phyloP scores from a whole-genome alignment of 2,888 invertebrate genomes.

The Drosophila melanosoma region DNA sequence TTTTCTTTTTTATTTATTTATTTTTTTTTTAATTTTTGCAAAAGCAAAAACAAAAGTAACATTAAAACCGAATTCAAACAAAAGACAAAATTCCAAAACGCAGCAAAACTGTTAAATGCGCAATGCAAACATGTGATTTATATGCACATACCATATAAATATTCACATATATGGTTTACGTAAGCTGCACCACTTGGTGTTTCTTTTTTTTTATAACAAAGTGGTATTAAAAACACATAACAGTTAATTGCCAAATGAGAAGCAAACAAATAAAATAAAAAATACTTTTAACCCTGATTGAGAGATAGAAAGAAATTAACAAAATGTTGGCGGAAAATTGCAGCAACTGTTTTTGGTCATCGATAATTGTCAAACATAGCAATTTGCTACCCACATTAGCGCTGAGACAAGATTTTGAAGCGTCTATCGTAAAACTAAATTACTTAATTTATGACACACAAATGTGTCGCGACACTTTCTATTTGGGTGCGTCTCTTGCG shows the following conservation, averaged over 20 bases:
- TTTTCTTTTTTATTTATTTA: constrained; percentile 58
- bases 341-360: constrained; percentile 2
- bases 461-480: constrained; percentile 70
- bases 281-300: constrained; percentile 24
- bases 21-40: constrained; percentile 47
- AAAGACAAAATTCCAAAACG: constrained; percentile 62
- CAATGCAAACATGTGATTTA: constrained; percentile 59
- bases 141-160: constrained; percentile 17
- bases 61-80: constrained; percentile 59
- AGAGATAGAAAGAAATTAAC: neutral
- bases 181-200: constrained; percentile 44
- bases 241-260: constrained; percentile 62
- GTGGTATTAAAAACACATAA: constrained; percentile 71
- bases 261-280: constrained; percentile 64
- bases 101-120: constrained; percentile 65
- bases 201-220: constrained; percentile 33
- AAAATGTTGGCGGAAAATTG: constrained; percentile 28
- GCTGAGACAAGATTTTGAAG: constrained; percentile 9
- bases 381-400: constrained; percentile 21
- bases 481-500: constrained; percentile 57
- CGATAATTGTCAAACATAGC: neutral
- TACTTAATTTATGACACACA: constrained; percentile 71
- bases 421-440: constrained; percentile 54
- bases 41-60: constrained; percentile 61
- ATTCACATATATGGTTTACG: constrained; percentile 41